Base-by-base conservation (phyloP, 1,140 invertebrate genomes). In the Halictus rubicundus region DNA sequence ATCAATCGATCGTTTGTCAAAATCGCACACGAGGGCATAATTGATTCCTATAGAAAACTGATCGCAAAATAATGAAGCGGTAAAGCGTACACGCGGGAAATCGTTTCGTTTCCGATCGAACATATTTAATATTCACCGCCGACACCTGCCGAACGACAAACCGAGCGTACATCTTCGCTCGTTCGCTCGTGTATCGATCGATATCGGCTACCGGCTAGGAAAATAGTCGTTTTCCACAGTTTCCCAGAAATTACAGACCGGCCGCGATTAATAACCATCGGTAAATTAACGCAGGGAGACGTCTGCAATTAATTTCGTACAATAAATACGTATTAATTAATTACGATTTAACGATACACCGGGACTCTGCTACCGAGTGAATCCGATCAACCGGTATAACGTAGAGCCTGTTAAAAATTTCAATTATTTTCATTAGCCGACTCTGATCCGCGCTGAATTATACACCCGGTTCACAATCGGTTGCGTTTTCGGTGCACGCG, bases 1-100 rank as follows among this genome's bases (percentile, higher is more conserved):
- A 84, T 85, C 82, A 70, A 84, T 84, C 76, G 66, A 84, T 84
- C 78, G 83, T 84, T 68, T 64, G 78, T 75, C 77, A 61, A 68
- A 77, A 68, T 74, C 60, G 39, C 8, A 3, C 27, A 16, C 23
- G 49, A 52, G n/a, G 46, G 25, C 39, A 59, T 54, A 71, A 78
- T 78, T 78, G 75, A 78, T 71, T 78, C 49, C 42, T 21, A 78
- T 54, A 27, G 75, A 78, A 78, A 78, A 78, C 52, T 71, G 68
- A 71, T 71, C 49, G 73, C n/a, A 23, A 49, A 61, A 60, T 70
- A 78, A 71, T 78, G 66, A 70, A 61, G n/a, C 46, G 9, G 14
- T 32, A 42, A 49, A 39, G 12, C 42, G 42, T 37, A 42, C 61
- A 37, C n/a, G 19, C 7, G 49, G 49, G 49, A 54, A 54, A 68